Conservation (phyloP, 2,797 vertebrate species). For the Austrolebias charrua region DNA sequence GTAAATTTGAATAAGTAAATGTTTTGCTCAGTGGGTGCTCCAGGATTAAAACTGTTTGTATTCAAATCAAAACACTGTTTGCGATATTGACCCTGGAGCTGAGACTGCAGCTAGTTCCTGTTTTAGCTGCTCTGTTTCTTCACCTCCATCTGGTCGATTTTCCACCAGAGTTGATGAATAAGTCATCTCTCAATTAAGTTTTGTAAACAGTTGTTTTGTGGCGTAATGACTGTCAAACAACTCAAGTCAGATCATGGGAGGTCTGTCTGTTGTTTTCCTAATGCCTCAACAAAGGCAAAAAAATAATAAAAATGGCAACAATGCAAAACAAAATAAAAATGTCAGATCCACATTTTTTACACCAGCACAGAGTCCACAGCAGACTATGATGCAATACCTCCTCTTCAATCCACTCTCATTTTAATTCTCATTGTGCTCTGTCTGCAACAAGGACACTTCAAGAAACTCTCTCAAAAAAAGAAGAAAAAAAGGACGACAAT, state of each 20-base stretch:
- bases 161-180: slow-evolving; percentile 37
- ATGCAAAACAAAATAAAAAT: slow-evolving; percentile 13
- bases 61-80: slow-evolving; percentile 59
- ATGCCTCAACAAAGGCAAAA: slow-evolving; percentile 35
- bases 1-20: slow-evolving; percentile 68
- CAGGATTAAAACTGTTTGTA: slow-evolving; percentile 67
- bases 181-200: slow-evolving; percentile 28
- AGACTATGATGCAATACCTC: slow-evolving; percentile 62
- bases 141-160: slow-evolving; percentile 36
- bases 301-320: slow-evolving; percentile 8
- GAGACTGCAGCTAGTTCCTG: slow-evolving; percentile 36
- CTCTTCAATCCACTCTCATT: slow-evolving; percentile 64
- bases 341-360: slow-evolving; percentile 37
- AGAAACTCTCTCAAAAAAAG: slow-evolving; percentile 40
- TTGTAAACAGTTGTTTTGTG: slow-evolving; percentile 33
- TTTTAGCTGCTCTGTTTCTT: slow-evolving; percentile 30
- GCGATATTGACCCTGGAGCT: slow-evolving; percentile 60
- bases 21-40: slow-evolving; percentile 59
- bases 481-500: neutral
- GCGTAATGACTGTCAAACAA: slow-evolving; percentile 27
- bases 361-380: slow-evolving; percentile 47
- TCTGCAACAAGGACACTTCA: slow-evolving; percentile 60
- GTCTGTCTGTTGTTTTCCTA: slow-evolving; percentile 44
- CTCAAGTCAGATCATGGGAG: slow-evolving; percentile 19
- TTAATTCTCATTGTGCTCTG: slow-evolving; percentile 53